Evolutionary conservation across 2,888 invertebrate species (phyloP), one percentile per base, ranked within the genome.

Genomic region (Tetropium fuscum): DNA sequence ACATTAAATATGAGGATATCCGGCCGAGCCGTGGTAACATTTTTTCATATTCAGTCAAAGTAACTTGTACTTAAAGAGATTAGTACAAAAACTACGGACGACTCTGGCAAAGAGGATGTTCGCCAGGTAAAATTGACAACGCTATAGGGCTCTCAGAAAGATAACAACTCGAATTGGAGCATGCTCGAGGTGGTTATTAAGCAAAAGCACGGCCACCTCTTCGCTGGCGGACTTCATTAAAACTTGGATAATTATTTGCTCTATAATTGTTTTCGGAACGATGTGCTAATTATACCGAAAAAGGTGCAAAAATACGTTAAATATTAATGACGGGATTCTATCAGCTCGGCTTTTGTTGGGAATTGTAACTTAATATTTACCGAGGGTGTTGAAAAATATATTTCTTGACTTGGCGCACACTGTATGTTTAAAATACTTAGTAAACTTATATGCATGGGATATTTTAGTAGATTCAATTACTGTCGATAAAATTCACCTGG

Each of bases 161-260:
- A 51, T 45, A 49, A 38, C 40, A 40, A 40, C 40, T 27, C 51
- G 27, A 27, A 25, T 34, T 54, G 36, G 38, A 44, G 54, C 16
- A 18, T 22, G 20, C 54, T 54, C 10, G 34, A 44, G 34, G 22
- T 38, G 11, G 41, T 54, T 44, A 54, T 54, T 54, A 51, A 27
- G 54, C 18, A 34, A 53, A 53, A 44, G 36, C 36, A 7, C 18
- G 51, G 44, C 54, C 54, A 45, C 36, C 45, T 30, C 44, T 44
- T 7, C 20, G 11, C 34, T 22, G 34, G 54, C 18, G 22, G 53
- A 53, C 59, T 57, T 59, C 59, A 63, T 63, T 63, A 63, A 56
- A 63, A 63, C 47, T 62, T 62, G 30, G 58, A 58, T 13, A 58
- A 55, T 63, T 44, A 59, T 63, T 58, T 53, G 58, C 49, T 55